Evolutionary conservation across 2,888 invertebrate genomes (phyloP).

Genomic region (Eupithecia vulgata): DNA sequence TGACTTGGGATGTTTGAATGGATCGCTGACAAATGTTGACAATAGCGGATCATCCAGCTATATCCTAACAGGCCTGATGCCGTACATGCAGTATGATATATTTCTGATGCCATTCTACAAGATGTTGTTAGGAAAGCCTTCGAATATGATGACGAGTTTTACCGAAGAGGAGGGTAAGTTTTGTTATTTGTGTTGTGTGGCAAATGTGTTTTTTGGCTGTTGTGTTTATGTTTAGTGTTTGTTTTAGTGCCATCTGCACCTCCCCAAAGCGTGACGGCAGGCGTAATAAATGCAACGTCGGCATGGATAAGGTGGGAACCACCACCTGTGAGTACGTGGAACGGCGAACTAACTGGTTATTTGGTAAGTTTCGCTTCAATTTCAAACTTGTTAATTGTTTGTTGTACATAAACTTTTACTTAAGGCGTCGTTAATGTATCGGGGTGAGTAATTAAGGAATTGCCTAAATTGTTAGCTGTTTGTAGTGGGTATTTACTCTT

Average conservation of each 20-base stretch:
- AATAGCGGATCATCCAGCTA: conserved; percentile 89
- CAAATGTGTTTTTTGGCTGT: conserved; percentile 14
- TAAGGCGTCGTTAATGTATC: conserved; percentile 41
- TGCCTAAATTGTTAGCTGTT: not conserved
- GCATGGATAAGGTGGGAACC: conserved; percentile 93
- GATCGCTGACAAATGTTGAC: conserved; percentile 87
- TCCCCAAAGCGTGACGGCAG: conserved; percentile 90
- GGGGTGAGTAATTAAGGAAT: conserved; percentile 32
- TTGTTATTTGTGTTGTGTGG: conserved; percentile 2
- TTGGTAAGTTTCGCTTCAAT: conserved; percentile 85
- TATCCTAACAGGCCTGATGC: conserved; percentile 89
- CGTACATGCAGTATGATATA: conserved; percentile 95
- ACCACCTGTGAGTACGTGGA: conserved; percentile 89
- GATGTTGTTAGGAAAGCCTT: conserved; percentile 94
- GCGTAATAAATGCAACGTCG: conserved; percentile 92
- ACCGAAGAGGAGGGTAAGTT: conserved; percentile 92
- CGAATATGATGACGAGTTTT: conserved; percentile 93
- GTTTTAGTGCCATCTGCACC: conserved; percentile 89
- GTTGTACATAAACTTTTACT: conserved; percentile 50
- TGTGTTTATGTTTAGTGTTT: conserved; percentile 51
- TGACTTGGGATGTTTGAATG: conserved; percentile 78
- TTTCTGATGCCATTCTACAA: conserved; percentile 95
- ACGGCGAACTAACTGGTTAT: conserved; percentile 93
- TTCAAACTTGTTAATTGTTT: conserved; percentile 51
- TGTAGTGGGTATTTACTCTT: not conserved